These are phyloP conservation scores for Helobdella robusta DNA, from an alignment of 2,888 invertebrate species.

Conservation along the genomic window DNA sequence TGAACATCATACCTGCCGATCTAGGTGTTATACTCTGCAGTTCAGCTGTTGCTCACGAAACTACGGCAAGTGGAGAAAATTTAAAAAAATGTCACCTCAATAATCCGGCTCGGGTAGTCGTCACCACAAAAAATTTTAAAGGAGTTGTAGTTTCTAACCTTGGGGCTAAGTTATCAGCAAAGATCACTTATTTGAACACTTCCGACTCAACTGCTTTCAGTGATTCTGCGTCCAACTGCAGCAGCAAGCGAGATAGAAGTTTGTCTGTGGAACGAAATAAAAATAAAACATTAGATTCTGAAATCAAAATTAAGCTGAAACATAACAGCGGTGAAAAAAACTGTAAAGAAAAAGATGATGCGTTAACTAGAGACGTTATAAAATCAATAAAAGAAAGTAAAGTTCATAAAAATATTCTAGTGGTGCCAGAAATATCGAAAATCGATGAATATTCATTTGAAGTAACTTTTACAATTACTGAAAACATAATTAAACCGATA, in stretches of 20 bases:
- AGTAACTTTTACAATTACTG: slow-evolving; percentile 35
- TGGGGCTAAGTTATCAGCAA: slow-evolving; percentile 17
- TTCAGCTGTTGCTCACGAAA: slow-evolving; percentile 49
- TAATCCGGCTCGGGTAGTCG: slow-evolving; percentile 44
- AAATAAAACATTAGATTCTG: too few species aligned
- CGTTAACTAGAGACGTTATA: neutral
- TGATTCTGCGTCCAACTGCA: neutral
- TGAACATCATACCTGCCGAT: neutral
- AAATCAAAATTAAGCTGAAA: too few species aligned
- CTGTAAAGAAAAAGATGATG: too few species aligned
- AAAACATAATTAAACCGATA: neutral
- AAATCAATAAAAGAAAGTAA: neutral
- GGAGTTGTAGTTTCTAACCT: slow-evolving; percentile 36
- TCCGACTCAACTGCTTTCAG: neutral
- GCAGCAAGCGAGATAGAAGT: slow-evolving; percentile 3
- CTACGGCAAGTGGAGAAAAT: slow-evolving; percentile 49
- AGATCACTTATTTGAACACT: slow-evolving; percentile 6
- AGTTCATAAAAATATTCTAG: neutral
- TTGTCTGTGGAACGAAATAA: neutral
- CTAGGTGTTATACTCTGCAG: slow-evolving; percentile 46
- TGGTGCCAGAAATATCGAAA: slow-evolving; percentile 16
- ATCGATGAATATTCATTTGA: slow-evolving; percentile 39
- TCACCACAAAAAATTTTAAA: slow-evolving; percentile 47
- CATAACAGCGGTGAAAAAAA: too few species aligned
- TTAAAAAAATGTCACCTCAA: slow-evolving; percentile 45